Percentiles rank a stretch among this genome's conserved stretches.
Evolutionary conservation across 2,797 vertebrate species (phyloP).

Genomic region (Margarornis squamiger): DNA sequence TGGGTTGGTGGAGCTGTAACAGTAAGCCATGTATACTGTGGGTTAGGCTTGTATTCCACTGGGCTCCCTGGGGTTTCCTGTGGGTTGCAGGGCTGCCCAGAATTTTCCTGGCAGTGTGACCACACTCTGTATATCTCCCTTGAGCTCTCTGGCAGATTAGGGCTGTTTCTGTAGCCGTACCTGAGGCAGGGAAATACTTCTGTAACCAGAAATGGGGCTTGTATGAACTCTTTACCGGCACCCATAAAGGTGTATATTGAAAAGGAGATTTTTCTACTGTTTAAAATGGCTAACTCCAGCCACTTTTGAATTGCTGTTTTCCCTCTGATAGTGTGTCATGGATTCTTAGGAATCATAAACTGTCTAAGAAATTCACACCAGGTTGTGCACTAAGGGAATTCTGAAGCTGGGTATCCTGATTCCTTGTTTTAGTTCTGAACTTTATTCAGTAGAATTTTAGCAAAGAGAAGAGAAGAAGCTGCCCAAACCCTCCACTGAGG

Average conservation of each 20-base stretch:
- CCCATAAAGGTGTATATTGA: not conserved
- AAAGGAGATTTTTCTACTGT: not conserved
- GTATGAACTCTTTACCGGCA: not conserved
- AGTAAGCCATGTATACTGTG: not conserved
- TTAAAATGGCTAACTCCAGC: not conserved
- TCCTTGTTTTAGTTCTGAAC: not conserved
- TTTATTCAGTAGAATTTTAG: not conserved
- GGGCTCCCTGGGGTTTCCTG: not conserved
- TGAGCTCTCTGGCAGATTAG: not conserved
- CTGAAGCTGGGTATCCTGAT: not conserved
- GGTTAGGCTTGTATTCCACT: not conserved
- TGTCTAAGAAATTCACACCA: not conserved
- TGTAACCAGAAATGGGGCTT: not conserved
- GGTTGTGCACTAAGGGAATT: not conserved
- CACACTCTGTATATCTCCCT: fast-evolving
- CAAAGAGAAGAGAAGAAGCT: not conserved
- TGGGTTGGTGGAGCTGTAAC: not conserved
- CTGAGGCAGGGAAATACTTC: not conserved
- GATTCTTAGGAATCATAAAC: not conserved
- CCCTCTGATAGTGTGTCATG: not conserved
- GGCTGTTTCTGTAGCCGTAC: not conserved
- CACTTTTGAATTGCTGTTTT: not conserved
- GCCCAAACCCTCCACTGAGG: not conserved
- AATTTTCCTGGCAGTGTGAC: not conserved
- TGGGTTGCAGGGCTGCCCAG: fast-evolving